A percentile compares a stretch with the other conserved stretches of the same genome.
Conservation (phyloP, 2,113 vertebrate species). For the Hyperopisus bebe region DNA sequence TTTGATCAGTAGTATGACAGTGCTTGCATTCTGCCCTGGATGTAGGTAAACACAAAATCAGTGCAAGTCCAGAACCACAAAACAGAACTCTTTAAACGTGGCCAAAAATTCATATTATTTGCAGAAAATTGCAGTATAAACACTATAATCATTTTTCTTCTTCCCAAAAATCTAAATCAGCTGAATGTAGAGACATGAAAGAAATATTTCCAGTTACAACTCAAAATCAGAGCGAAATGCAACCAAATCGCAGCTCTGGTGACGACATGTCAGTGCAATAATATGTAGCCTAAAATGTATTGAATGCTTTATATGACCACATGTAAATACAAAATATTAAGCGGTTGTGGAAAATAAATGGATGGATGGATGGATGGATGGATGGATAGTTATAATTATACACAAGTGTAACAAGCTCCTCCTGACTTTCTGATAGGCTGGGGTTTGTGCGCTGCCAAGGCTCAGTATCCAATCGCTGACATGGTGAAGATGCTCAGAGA, state of each 20-base stretch:
- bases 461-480: conserved; percentile 71
- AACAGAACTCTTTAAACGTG: not conserved
- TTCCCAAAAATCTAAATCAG: not conserved
- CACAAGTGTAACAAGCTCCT: not conserved
- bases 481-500: conserved; percentile 72
- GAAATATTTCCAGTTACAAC: not conserved
- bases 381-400: not conserved
- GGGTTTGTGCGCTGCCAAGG: conserved; percentile 71
- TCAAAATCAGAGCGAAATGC: not conserved
- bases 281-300: not conserved
- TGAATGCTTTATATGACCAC: not conserved
- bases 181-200: not conserved
- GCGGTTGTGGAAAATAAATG: not conserved
- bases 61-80: not conserved
- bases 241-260: not conserved
- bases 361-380: not conserved
- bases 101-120: not conserved
- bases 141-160: not conserved
- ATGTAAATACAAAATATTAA: not conserved
- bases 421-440: conserved; percentile 49
- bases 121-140: not conserved
- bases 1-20: not conserved
- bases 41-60: not conserved
- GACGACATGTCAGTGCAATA: not conserved
- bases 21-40: not conserved